Conservation (phyloP, 2,888 invertebrate genomes). For the Eumerus sabulonum region DNA sequence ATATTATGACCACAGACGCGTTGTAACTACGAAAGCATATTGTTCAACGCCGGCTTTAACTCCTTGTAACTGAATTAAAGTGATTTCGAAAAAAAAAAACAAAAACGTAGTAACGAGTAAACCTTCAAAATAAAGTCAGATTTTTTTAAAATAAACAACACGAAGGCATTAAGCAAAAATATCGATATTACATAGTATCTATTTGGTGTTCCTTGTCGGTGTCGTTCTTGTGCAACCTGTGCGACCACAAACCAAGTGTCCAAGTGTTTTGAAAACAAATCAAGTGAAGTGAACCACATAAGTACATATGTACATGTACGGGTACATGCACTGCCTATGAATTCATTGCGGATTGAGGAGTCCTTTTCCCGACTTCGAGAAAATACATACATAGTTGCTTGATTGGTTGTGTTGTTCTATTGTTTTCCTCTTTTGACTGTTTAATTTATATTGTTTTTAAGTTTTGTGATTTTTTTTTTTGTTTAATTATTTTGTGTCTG, state of each 20-base stretch:
- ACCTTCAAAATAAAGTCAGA: slow-evolving; percentile 1
- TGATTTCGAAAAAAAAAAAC: slow-evolving; percentile 9
- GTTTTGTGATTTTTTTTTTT: slow-evolving; percentile 6
- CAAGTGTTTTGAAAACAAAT: too few species aligned
- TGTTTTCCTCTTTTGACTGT: neutral
- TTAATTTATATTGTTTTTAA: neutral
- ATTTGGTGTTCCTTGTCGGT: neutral
- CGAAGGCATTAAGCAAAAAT: slow-evolving; percentile 16
- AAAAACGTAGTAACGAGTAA: neutral
- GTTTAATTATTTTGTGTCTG: slow-evolving; percentile 3
- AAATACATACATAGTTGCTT: neutral
- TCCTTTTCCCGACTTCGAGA: slow-evolving; percentile 27
- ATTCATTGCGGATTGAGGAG: slow-evolving; percentile 33
- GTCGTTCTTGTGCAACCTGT: too few species aligned
- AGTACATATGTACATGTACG: too few species aligned
- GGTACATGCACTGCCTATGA: slow-evolving; percentile 14
- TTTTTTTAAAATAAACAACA: neutral
- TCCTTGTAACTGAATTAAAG: neutral
- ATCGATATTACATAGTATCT: neutral
- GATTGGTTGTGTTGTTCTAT: neutral
- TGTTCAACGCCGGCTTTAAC: neutral
- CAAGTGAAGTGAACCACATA: too few species aligned
- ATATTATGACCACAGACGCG: slow-evolving; percentile 34
- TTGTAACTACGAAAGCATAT: slow-evolving; percentile 38
- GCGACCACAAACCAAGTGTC: too few species aligned